Base-by-base conservation (phyloP, 2,888 invertebrate genomes). In the Ennomos erosarius region DNA sequence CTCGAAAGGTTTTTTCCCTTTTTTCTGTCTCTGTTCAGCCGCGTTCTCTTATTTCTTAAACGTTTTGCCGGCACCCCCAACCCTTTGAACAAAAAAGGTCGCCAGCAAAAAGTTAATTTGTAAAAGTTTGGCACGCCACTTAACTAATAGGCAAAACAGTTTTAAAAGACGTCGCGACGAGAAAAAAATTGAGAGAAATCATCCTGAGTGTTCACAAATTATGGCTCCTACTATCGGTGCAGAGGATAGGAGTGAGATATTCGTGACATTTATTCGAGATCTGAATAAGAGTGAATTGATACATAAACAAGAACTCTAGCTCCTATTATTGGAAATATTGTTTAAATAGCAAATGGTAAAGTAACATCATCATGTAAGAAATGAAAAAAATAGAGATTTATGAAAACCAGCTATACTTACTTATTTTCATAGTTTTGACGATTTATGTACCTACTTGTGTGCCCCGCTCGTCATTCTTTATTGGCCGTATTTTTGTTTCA, bases 141-240 rank as follows among this genome's bases (percentile, higher is more conserved):
- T 90, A 88, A 83, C 82, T 79, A 74, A 78, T 80, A 87, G 84
- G 75, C 88, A 87, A 85, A 91, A 91, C 88, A 90, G 76, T 73
- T 84, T 26, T 81, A 78, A 81, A 82, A 81, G 78, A 76, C 80
- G 90, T 82, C 89, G 91, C 84, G 90, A 89, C 90, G 74, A 59
- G 63, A 69, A 90, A 91, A 90, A 90, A 90, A 89, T 72, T 58
- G 4, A 67, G 59, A 69, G 75, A 70, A 78, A 82, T 85, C 74
- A 78, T 70, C 80, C 16, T 81, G 81, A 87, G 76, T 71, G 66
- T 52, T 26, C 57, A 45, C 44, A 16, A n/a, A 42, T 49, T 11
- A 51, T 46, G 59, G 47, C 67, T 74, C 69, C 65, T 82, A 86
- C 83, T 63, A 81, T 1, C 45, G 50, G 39, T 43, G 10, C 10